Evolutionary conservation across 1,140 invertebrate species (phyloP), one percentile per base, ranked within the genome.

Genomic region (Pantala flavescens): DNA sequence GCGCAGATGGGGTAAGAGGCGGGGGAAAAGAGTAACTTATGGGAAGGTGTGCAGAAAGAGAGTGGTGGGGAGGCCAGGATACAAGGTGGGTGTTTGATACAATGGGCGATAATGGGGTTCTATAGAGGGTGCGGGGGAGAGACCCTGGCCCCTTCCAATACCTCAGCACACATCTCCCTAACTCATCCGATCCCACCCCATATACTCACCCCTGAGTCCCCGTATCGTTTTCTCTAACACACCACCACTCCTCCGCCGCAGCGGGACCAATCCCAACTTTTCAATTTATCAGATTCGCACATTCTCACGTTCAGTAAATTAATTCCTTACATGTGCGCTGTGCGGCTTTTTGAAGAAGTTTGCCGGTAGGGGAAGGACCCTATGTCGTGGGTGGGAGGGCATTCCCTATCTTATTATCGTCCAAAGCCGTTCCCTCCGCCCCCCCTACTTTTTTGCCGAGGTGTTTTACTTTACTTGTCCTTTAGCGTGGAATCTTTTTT

Each of bases 221-320:
- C n/a, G 49, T 63, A 63, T 63, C 49, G 49, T 12, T 63, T 63
- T 63, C 49, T 21, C 49, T 63, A 16, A 16, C 49, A 63, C 49
- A 63, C 14, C 49, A 19, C 49, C 49, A 19, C 49, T 21, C 14
- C 49, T 12, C 49, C 49, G 14, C 12, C 49, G 16, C 24, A 2
- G 71, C 19, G 71, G 42, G 24, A 42, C 71, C 71, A 72, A 28
- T 19, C 42, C 42, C 71, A 72, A 72, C 24, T 72, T 72, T 72
- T 72, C 71, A 72, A 72, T 72, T 72, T 72, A 72, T 72, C 71
- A 72, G 71, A 72, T 72, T 72, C 42, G 71, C 71, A 24, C 71
- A 36, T 72, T 72, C 71, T 72, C 71, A 72, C 71, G 71, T 72
- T 72, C 71, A 72, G 71, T 72, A 72, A 72, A 72, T 72, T 72